Conservation (phyloP, 2,797 vertebrate genomes). For the Xiphophorus birchmanni region DNA sequence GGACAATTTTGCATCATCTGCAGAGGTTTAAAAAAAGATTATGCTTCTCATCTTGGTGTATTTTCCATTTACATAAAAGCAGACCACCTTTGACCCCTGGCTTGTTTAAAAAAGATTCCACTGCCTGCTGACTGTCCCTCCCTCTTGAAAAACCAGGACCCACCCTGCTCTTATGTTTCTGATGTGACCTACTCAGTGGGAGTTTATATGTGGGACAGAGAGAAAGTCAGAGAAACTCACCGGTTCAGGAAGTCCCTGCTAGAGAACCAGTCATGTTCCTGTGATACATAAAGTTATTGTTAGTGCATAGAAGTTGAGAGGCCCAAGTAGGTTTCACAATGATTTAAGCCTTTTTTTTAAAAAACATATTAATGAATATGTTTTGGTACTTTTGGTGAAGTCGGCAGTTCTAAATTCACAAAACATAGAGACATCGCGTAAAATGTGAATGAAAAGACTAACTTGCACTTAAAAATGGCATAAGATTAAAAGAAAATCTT, state of each 20-base stretch:
- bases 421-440: background rate
- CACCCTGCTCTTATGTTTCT: constrained; percentile 42
- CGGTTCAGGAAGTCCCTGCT: constrained; percentile 82
- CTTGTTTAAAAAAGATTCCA: constrained; percentile 53
- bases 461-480: background rate
- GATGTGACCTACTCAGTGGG: constrained; percentile 16
- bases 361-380: background rate
- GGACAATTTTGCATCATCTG: background rate
- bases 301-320: constrained; percentile 47
- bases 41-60: constrained; percentile 2
- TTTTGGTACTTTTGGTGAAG: background rate
- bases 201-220: constrained; percentile 7
- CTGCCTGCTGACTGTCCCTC: constrained; percentile 32
- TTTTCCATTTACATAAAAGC: constrained; percentile 50
- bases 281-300: constrained; percentile 77
- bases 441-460: background rate
- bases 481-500: background rate
- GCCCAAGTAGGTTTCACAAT: background rate
- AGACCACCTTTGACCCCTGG: constrained; percentile 27
- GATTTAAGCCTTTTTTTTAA: background rate
- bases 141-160: constrained; percentile 41
- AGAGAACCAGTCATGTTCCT: constrained; percentile 80
- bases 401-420: background rate
- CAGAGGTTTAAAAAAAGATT: background rate
- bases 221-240: constrained; percentile 67